Percentiles rank a stretch among this genome's conserved stretches.
phyloP scores from a whole-genome alignment of 2,797 vertebrate species.

The Varecia variegata region DNA sequence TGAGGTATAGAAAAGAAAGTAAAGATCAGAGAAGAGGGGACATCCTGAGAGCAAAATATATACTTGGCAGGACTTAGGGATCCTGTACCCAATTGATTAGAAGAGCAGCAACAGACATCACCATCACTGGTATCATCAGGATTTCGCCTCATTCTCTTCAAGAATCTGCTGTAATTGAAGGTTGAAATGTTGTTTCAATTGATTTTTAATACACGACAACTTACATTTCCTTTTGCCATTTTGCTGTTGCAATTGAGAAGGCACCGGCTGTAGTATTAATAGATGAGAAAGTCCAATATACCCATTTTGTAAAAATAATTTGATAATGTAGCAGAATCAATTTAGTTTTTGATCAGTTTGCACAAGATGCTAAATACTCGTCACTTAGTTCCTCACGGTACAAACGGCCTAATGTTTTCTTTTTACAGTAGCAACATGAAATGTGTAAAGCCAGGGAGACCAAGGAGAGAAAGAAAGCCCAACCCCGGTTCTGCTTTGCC shows the following conservation, averaged over 20 bases:
- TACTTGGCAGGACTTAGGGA: conserved; percentile 43
- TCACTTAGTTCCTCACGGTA: neutral
- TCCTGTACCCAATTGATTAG: conserved; percentile 62
- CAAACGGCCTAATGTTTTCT: neutral
- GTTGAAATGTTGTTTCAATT: conserved; percentile 75
- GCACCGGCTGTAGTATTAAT: neutral
- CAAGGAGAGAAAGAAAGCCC: neutral
- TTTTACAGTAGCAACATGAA: neutral
- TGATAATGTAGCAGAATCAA: conserved; percentile 55
- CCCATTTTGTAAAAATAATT: conserved; percentile 56
- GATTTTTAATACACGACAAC: conserved; percentile 76
- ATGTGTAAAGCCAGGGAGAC: neutral
- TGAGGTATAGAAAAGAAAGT: neutral
- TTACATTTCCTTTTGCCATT: conserved; percentile 61
- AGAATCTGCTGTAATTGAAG: conserved; percentile 43
- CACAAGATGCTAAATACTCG: conserved; percentile 13
- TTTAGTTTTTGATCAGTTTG: conserved; percentile 42
- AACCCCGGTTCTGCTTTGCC: neutral
- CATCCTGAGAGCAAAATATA: conserved; percentile 51
- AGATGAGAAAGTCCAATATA: conserved; percentile 16
- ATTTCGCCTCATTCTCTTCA: conserved; percentile 59
- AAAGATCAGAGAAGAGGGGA: conserved; percentile 44
- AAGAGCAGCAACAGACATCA: conserved; percentile 17
- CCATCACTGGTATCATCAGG: conserved; percentile 11
- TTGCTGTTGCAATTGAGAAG: conserved; percentile 23